A percentile compares a stretch with the other conserved stretches of the same genome.
Evolutionary conservation across 2,888 invertebrate species (phyloP).

Genomic region (Linnaemya vulpina): DNA sequence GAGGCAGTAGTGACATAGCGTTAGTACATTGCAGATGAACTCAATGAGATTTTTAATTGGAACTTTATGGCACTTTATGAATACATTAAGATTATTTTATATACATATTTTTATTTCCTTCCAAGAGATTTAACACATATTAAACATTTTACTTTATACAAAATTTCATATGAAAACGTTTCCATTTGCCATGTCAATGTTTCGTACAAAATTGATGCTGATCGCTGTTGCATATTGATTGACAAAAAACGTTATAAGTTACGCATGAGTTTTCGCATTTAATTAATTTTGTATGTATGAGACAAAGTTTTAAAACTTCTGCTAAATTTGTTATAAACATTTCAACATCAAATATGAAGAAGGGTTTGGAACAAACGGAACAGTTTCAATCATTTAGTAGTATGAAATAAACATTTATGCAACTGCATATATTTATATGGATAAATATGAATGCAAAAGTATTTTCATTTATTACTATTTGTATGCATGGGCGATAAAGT

Average conservation of each 20-base stretch:
- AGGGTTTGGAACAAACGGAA: neutral
- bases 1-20: too few species aligned
- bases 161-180: neutral
- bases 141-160: neutral
- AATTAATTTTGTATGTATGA: conserved; percentile 15
- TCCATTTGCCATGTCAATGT: neutral
- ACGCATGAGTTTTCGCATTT: neutral
- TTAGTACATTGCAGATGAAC: too few species aligned
- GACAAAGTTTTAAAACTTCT: conserved; percentile 3
- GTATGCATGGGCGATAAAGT: neutral
- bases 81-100: too few species aligned
- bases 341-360: conserved; percentile 23
- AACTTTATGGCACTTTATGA: too few species aligned
- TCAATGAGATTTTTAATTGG: too few species aligned
- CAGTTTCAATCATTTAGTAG: neutral
- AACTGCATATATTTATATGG: conserved; percentile 4
- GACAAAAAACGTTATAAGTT: neutral
- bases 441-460: conserved; percentile 3
- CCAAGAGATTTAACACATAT: too few species aligned
- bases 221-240: neutral
- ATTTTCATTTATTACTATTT: conserved; percentile 26
- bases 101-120: too few species aligned
- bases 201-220: neutral
- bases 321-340: conserved; percentile 17
- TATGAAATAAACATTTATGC: conserved; percentile 38